Conservation (phyloP, 2,888 invertebrate species). For the Mechanitis mazaeus region DNA sequence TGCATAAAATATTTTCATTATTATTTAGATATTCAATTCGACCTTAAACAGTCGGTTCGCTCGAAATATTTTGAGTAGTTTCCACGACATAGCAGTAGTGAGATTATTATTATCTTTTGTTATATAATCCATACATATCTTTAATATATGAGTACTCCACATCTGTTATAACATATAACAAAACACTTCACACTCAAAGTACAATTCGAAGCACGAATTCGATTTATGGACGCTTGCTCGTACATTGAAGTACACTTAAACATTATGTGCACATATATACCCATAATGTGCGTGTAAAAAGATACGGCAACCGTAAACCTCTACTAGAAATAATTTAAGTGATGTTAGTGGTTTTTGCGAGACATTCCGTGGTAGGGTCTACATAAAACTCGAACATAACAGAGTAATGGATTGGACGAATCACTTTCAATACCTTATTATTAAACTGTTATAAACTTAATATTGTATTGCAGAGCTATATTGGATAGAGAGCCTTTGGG, state of each 20-base stretch:
- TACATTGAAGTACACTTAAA: constrained; percentile 60
- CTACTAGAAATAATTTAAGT: constrained; percentile 74
- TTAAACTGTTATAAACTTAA: neutral
- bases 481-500: too few relatives aligned
- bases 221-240: constrained; percentile 66
- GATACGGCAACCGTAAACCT: constrained; percentile 73
- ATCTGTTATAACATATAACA: neutral
- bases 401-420: constrained; percentile 74
- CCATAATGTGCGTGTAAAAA: constrained; percentile 73
- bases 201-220: constrained; percentile 63
- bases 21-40: too few relatives aligned
- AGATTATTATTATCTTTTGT: neutral
- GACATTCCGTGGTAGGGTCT: constrained; percentile 70
- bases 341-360: constrained; percentile 68
- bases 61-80: too few relatives aligned
- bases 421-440: constrained; percentile 64
- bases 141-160: neutral
- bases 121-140: neutral
- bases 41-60: too few relatives aligned
- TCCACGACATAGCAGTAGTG: too few relatives aligned
- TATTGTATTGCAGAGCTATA: neutral
- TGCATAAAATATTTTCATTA: too few relatives aligned
- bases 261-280: constrained; percentile 70
- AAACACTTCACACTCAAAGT: neutral
- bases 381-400: constrained; percentile 73